A percentile compares a stretch with the other conserved stretches of the same genome.
These are phyloP conservation scores for Drosophila fungiperda DNA, from an alignment of 2,888 invertebrate genomes.

Conservation along the genomic window DNA sequence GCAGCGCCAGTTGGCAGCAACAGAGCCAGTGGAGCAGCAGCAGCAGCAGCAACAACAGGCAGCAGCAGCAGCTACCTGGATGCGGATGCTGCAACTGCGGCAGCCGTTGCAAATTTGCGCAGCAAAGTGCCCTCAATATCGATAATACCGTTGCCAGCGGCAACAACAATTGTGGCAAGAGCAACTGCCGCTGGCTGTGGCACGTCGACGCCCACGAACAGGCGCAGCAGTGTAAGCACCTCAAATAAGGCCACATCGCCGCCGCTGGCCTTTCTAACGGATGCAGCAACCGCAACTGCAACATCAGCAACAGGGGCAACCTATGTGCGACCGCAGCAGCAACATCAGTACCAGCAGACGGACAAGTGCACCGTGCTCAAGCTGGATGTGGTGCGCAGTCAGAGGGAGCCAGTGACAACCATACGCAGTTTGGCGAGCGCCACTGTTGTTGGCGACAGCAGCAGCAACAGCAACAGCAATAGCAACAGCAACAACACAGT, in stretches of 20 bases:
- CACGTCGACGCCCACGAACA: conserved; percentile 28
- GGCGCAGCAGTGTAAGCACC: conserved; percentile 62
- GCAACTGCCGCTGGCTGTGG: conserved; percentile 8
- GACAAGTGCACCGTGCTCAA: conserved; percentile 83
- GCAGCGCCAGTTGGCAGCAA: conserved; percentile 66
- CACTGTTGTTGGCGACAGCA: conserved; percentile 13
- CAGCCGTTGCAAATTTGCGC: conserved; percentile 77
- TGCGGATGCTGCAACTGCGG: conserved; percentile 67
- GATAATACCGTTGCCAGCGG: conserved; percentile 82
- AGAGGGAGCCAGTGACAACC: conserved; percentile 53
- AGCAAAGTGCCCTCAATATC: conserved; percentile 84
- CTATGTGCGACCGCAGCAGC: conserved; percentile 80
- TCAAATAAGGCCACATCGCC: conserved; percentile 83
- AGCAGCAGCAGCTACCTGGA: conserved; percentile 40
- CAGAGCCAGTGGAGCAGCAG: conserved; percentile 27
- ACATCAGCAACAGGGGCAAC: conserved; percentile 18
- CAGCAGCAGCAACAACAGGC: conserved; percentile 31
- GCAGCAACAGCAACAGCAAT: conserved; percentile 3
- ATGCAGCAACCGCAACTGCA: conserved; percentile 25
- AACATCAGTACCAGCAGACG: conserved; percentile 84
- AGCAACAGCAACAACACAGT: background rate
- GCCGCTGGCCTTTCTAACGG: conserved; percentile 71
- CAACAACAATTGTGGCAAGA: conserved; percentile 56
- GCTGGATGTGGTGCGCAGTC: conserved; percentile 76
- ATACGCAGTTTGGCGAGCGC: conserved; percentile 46